Base-by-base conservation (phyloP, 1,140 invertebrate species). In the Stegodyphus mimosarum region DNA sequence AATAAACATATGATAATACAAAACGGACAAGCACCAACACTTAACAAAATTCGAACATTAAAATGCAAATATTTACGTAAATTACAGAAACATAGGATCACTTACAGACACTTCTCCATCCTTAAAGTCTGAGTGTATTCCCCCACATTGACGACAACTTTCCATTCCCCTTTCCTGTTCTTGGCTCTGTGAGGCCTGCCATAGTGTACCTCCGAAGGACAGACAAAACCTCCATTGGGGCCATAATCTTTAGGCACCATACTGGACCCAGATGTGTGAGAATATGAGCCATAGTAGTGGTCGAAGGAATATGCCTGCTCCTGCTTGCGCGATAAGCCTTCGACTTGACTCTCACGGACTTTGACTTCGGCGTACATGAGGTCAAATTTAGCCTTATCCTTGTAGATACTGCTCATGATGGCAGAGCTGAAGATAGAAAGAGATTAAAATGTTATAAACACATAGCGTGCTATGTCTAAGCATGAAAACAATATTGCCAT, bases 131-230 rank as follows among this genome's bases (percentile, higher is more conserved):
- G 95, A 2, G 95, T 95, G 88, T 96, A 95, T n/a, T 88, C 87
- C 0, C 93, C 95, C 1, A 95, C 95, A 87, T 97, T 97, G 66
- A 97, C 95, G 86, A 96, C 95, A 88, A 94, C 96, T 88, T 96
- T 96, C 95, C 95, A 96, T 86, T 94, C 92, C 1, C 95, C 95
- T 17, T 93, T 94, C 7, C 89, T 88, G 49, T 94, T 95, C 86
- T 94, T 92, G 0, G 95, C 95, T 87, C 95, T 92, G 90, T 96
- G 95, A 0, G 95, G 95, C 60, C 94, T 91, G 0, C 94, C 95
- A 88, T 96, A 96, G 87, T 94, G 94, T n/a, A 96, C 93, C 60
- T 94, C 93, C n/a, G 94, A 95, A 2, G 94, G 94, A 89, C 95
- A 96, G 89, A 96, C 94, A 89, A 93, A 95, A 15, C 94, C 94